Evolutionary conservation across 2,797 vertebrate genomes (phyloP).

Genomic region (Momotus momota): DNA sequence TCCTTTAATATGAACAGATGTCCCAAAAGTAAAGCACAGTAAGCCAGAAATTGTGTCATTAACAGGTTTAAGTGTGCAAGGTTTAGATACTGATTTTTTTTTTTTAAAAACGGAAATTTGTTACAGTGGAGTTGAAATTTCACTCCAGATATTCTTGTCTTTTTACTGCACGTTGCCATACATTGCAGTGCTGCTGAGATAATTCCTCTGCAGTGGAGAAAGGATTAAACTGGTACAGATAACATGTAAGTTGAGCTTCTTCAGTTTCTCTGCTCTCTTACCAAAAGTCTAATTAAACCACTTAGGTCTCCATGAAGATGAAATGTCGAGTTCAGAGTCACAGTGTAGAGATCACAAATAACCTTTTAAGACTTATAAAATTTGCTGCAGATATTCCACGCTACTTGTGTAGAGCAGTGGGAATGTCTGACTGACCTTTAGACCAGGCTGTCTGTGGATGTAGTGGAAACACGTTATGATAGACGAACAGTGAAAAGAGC

Average conservation of each 20-base stretch:
- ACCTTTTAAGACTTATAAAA: background rate
- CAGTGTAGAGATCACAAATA: background rate
- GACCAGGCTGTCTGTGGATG: background rate
- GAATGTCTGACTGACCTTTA: constrained; percentile 10
- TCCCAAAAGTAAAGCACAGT: constrained; percentile 1
- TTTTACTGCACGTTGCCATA: background rate
- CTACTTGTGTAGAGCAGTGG: background rate
- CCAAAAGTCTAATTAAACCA: background rate
- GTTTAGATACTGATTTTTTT: constrained; percentile 8
- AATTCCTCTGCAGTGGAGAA: background rate
- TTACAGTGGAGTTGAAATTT: background rate
- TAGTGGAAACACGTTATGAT: background rate
- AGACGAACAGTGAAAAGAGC: background rate
- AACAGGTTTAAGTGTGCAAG: background rate
- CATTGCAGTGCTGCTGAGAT: background rate
- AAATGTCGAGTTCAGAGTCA: background rate
- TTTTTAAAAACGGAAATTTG: background rate
- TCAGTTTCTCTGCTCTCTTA: background rate
- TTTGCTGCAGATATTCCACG: background rate
- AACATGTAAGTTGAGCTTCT: background rate
- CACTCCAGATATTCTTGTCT: background rate
- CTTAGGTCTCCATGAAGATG: background rate
- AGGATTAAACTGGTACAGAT: background rate
- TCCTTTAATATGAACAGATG: background rate
- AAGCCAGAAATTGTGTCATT: background rate